Evolutionary conservation across 1,140 invertebrate genomes (phyloP).

Genomic region (Zaprionus tsacasi): DNA sequence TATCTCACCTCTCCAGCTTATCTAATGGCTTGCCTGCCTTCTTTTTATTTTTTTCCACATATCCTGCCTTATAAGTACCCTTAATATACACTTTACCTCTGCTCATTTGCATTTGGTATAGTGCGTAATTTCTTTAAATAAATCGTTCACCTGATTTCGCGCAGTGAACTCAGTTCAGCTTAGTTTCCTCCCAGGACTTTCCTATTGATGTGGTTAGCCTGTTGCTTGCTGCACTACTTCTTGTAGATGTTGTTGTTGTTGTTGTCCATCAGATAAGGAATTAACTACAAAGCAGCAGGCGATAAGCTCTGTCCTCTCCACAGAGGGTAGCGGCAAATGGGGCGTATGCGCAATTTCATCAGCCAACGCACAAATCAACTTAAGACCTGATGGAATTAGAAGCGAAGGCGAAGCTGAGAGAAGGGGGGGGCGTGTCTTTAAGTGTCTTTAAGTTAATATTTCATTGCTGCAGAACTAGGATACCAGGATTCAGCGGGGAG

Average conservation of each 20-base stretch:
- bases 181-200: background rate
- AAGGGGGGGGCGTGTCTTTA: constrained; percentile 27
- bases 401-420: background rate
- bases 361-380: constrained; percentile 61
- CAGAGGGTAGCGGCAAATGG: constrained; percentile 4
- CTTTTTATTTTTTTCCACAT: background rate
- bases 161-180: background rate
- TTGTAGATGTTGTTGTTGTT: background rate
- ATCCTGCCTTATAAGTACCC: background rate
- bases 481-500: constrained; percentile 18
- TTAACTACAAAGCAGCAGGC: constrained; percentile 39
- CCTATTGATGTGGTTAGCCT: constrained; percentile 66
- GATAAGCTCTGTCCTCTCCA: constrained; percentile 25
- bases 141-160: background rate
- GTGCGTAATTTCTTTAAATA: background rate
- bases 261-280: constrained; percentile 6
- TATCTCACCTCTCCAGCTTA: no score
- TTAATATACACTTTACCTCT: background rate
- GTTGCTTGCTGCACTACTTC: constrained; percentile 6
- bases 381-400: constrained; percentile 64
- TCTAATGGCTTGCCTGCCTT: no score
- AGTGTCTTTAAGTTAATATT: constrained; percentile 67
- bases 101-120: background rate
- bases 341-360: constrained; percentile 56
- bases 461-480: constrained; percentile 9